These are phyloP conservation scores for Sinopyrophorus schimmeli DNA, from an alignment of 2,888 invertebrate genomes.

Conservation along the genomic window DNA sequence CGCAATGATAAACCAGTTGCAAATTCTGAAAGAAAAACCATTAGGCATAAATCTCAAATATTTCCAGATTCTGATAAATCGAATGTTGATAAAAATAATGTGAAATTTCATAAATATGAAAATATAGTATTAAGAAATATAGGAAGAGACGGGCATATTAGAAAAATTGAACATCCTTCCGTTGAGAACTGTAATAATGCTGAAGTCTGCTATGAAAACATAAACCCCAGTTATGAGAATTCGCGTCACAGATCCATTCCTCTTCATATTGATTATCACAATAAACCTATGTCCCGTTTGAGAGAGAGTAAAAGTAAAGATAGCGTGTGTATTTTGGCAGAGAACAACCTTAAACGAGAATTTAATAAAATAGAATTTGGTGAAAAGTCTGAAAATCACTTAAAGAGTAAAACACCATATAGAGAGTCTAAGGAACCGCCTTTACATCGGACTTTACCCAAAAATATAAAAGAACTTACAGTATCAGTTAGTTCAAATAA, in stretches of 20 bases:
- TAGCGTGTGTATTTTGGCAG: slow-evolving; percentile 12
- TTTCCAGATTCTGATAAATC: slow-evolving; percentile 16
- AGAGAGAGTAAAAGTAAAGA: slow-evolving; percentile 26
- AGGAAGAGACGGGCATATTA: slow-evolving; percentile 22
- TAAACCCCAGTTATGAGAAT: slow-evolving; percentile 24
- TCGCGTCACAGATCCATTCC: slow-evolving; percentile 29
- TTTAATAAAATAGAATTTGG: slow-evolving; percentile 14
- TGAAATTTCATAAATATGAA: slow-evolving; percentile 35
- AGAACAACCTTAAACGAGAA: slow-evolving; percentile 8
- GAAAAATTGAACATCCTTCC: slow-evolving; percentile 24
- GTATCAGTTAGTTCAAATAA: slow-evolving; percentile 35
- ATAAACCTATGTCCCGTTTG: slow-evolving; percentile 11
- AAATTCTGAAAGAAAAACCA: slow-evolving; percentile 21
- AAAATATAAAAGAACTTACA: slow-evolving; percentile 44
- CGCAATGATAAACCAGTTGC: slow-evolving; percentile 27
- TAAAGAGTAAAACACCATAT: slow-evolving; percentile 13
- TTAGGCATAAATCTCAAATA: slow-evolving; percentile 21
- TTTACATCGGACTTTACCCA: slow-evolving; percentile 46
- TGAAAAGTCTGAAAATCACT: slow-evolving; percentile 23
- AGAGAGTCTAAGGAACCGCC: slow-evolving; percentile 32
- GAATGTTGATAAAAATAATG: slow-evolving; percentile 31
- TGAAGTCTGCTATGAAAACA: slow-evolving; percentile 22
- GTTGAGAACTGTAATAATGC: slow-evolving; percentile 18
- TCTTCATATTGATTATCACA: slow-evolving; percentile 29
- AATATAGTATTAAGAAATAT: slow-evolving; percentile 26